These are phyloP conservation scores for Cotesia chilonis DNA, from an alignment of 1,140 invertebrate genomes.

Conservation along the genomic window DNA sequence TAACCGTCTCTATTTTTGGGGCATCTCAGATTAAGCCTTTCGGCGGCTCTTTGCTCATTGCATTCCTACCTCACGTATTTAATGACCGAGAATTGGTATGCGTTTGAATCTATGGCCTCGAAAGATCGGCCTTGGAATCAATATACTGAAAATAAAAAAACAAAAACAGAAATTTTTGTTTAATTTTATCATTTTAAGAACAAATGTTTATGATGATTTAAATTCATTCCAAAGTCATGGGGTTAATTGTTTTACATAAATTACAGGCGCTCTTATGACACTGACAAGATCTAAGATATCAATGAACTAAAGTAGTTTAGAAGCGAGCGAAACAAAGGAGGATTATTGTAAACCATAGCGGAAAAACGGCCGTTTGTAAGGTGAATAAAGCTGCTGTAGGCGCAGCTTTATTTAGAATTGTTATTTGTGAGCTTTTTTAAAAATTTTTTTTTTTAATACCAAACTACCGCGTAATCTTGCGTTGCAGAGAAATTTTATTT, in stretches of 20 bases:
- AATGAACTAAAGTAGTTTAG: not conserved
- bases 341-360: slow-evolving; percentile 4
- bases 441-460: slow-evolving; percentile 49
- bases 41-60: slow-evolving; percentile 39
- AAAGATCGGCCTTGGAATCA: slow-evolving; percentile 20
- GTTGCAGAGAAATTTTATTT: not conserved
- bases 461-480: slow-evolving; percentile 12
- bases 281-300: too few relatives aligned
- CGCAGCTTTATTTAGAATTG: slow-evolving; percentile 58
- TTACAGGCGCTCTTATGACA: too few relatives aligned
- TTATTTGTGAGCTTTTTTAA: slow-evolving; percentile 54
- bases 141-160: not conserved
- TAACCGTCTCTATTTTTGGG: slow-evolving; percentile 62
- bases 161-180: not conserved
- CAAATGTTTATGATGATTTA: too few relatives aligned
- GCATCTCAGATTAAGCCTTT: slow-evolving; percentile 37
- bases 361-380: slow-evolving; percentile 58
- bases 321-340: not conserved
- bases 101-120: slow-evolving; percentile 5
- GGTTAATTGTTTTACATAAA: too few relatives aligned
- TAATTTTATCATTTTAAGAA: too few relatives aligned
- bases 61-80: slow-evolving; percentile 21
- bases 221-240: too few relatives aligned
- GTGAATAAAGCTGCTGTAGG: slow-evolving; percentile 64
- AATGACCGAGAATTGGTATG: not conserved